phyloP scores from a whole-genome alignment of 2,888 invertebrate genomes.

The Protonemura montana region DNA sequence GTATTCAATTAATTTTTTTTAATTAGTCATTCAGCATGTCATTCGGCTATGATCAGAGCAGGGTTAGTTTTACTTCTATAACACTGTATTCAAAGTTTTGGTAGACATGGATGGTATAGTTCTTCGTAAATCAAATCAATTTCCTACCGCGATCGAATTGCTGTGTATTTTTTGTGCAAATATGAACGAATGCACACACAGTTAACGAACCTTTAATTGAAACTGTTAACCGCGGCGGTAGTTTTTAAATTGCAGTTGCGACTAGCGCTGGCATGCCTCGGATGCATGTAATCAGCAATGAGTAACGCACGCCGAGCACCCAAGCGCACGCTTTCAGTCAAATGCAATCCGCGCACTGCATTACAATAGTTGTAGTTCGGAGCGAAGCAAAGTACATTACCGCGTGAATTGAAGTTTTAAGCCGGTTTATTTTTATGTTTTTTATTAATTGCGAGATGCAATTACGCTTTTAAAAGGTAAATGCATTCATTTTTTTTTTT shows the following conservation, averaged over 20 bases:
- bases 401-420: background rate
- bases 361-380: background rate
- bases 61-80: no score
- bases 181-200: background rate
- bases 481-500: no score
- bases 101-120: no score
- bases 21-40: no score
- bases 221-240: conserved; percentile 28
- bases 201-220: background rate
- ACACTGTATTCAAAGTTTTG: no score
- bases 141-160: no score
- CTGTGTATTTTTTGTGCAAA: background rate
- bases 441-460: background rate
- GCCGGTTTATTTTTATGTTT: background rate
- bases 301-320: background rate
- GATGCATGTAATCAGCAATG: background rate
- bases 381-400: background rate
- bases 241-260: conserved; percentile 43
- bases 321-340: background rate
- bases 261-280: background rate
- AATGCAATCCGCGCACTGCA: background rate
- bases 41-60: no score
- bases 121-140: no score
- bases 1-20: no score
- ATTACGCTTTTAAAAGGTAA: no score